These are phyloP conservation scores for Daktulosphaira vitifoliae DNA, from an alignment of 1,140 invertebrate species.

Conservation along the genomic window DNA sequence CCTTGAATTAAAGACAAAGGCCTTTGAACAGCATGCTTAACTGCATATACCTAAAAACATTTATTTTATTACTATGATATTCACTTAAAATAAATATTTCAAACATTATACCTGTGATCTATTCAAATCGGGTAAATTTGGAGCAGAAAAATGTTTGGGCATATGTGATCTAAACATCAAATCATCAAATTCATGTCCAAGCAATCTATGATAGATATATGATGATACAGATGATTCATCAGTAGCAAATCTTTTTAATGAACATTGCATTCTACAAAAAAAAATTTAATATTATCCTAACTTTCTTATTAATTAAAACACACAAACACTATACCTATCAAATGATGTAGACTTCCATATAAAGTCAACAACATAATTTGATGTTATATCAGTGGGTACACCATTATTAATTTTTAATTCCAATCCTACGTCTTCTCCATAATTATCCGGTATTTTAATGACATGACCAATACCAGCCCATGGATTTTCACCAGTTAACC, in stretches of 20 bases:
- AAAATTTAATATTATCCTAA: too few relatives aligned
- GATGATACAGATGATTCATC: slow-evolving; percentile 93
- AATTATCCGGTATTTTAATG: slow-evolving; percentile 98
- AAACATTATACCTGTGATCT: slow-evolving; percentile 62
- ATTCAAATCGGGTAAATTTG: slow-evolving; percentile 94
- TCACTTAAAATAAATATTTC: slow-evolving; percentile 35
- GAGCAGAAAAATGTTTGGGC: slow-evolving; percentile 94
- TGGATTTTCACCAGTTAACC: slow-evolving; percentile 87
- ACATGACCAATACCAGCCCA: slow-evolving; percentile 95
- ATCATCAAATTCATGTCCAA: slow-evolving; percentile 97
- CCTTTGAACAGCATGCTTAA: slow-evolving; percentile 95
- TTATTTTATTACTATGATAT: too few relatives aligned
- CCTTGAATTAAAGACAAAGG: slow-evolving; percentile 93
- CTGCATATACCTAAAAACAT: slow-evolving; percentile 96
- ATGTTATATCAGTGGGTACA: slow-evolving; percentile 83
- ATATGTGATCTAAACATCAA: slow-evolving; percentile 79
- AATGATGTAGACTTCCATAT: slow-evolving; percentile 99
- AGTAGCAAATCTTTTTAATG: slow-evolving; percentile 89
- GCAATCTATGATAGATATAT: slow-evolving; percentile 92
- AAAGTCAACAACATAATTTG: slow-evolving; percentile 97
- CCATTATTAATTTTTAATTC: slow-evolving; percentile 86
- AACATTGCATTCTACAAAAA: slow-evolving; percentile 78
- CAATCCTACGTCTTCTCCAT: slow-evolving; percentile 94
- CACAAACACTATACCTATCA: slow-evolving; percentile 61
- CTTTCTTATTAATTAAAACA: slow-evolving; percentile 10